Base-by-base conservation (phyloP, 1,140 invertebrate genomes). In the Pissodes strobi region DNA sequence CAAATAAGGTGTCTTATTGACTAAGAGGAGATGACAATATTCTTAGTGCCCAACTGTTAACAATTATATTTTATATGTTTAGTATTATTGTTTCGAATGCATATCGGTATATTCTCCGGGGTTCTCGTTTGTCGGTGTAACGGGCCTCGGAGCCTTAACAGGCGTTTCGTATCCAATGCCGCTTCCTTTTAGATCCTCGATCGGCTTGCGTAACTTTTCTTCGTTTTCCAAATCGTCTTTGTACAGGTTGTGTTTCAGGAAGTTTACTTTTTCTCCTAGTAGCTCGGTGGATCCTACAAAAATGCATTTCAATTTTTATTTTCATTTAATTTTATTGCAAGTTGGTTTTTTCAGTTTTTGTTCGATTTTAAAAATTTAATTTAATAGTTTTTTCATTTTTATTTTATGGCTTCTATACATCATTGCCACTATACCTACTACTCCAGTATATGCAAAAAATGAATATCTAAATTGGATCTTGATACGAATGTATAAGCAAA, bases 101-200 rank as follows among this genome's bases (percentile, higher is more conserved):
- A 83, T 83, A 56, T 83, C 81, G 19, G 82, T 80, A 48, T 83
- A 83, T 34, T 80, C 81, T 41, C 80, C 79, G 0, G 79, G 77
- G 15, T 75, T 74, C 57, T 78, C 79, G 52, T 77, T 79, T 0
- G 74, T 70, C 3, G 76, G 72, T 37, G 69, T 71, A 2, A 77
- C 46, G 12, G 73, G 76, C 39, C 69, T 75, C 0, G 76, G 53
- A 1, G 77, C 67, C 66, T 80, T 82, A 37, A 83, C 79, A 1
- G 82, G 82, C 45, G 78, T 82, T 62, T 83, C 82, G 56, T 83
- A 83, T 27, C 82, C 80, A 70, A 6, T 66, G 72, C 25, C n/a
- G 23, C 9, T 51, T 30, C n/a, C 45, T 22, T 48, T 45, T 17
- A 15, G 41, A 6, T 19, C 41, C 18, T 49, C 21, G 12, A 4